Base-by-base conservation (phyloP, 2,113 vertebrate genomes). In the Actenoides lindsayi region DNA sequence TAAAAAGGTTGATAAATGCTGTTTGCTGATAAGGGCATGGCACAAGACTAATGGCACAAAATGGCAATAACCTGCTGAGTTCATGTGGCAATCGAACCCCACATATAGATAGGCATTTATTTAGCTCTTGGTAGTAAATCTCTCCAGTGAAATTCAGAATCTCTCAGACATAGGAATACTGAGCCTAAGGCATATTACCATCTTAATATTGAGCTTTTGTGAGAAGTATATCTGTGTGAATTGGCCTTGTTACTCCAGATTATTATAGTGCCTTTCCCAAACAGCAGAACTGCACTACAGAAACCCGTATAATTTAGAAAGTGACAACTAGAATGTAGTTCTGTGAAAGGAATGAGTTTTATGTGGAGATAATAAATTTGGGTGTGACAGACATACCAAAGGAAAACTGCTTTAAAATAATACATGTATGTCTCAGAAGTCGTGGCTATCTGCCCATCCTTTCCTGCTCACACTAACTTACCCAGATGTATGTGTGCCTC, bases 371-470 rank as follows among this genome's bases (percentile, higher is more conserved):
- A 95, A 69, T 96, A 95, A 86, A 90, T 82, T 87, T 71, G 67
- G 68, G 82, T 80, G 87, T 48, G 57, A 91, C 69, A 75, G 63
- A 87, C 83, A 88, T n/a, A 84, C 27, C 75, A 65, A 91, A 82
- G 77, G 82, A 90, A 95, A 94, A 75, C 33, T 41, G 19, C 62
- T 95, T 93, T 83, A 95, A 70, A 89, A 64, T 93, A 91, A 93
- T 67, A 82, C 57, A 46, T 39, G 18, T 90, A 89, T 83, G 80
- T 41, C 82, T 97, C 69, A 94, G 82, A 92, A 89, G n/a, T 6
- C 80, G 85, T 95, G 93, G 83, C 94, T 93, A 95, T 79, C 80
- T 93, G 96, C 90, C 94, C 87, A 63, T 91, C 62, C 50, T 63
- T 91, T 69, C 64, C 86, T 53, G n/a, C 87, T 87, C 8, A 2